These are phyloP conservation scores for Lamellibrachia luymesi DNA, from an alignment of 1,140 invertebrate genomes.

Conservation along the genomic window DNA sequence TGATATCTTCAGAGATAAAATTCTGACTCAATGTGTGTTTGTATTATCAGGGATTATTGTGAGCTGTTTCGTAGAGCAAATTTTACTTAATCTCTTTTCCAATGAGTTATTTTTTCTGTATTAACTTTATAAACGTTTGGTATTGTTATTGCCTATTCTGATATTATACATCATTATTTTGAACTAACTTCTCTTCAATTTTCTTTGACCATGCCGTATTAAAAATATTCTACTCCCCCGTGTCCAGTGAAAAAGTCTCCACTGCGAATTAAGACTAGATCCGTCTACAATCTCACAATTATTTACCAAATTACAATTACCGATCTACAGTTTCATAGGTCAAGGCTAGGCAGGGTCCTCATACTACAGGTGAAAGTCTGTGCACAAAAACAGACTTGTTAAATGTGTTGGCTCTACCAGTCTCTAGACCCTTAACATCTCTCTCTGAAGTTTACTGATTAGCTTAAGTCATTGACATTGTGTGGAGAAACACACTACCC, in stretches of 20 bases:
- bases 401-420: neutral
- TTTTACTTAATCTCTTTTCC: too few species aligned
- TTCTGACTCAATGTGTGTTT: neutral
- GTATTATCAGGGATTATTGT: too few species aligned
- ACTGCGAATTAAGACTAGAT: neutral
- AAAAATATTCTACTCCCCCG: neutral
- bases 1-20: neutral
- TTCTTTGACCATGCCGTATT: neutral
- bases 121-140: neutral
- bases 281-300: neutral
- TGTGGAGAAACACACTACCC: neutral
- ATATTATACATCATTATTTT: neutral
- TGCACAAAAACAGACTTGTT: neutral
- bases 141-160: neutral
- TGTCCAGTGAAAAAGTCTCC: neutral
- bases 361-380: neutral
- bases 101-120: neutral
- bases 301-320: neutral
- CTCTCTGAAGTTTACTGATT: slow-evolving; percentile 5
- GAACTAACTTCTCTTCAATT: neutral
- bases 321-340: neutral
- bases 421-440: neutral
- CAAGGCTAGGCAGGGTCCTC: neutral
- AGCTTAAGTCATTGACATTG: neutral
- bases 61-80: neutral